These are phyloP conservation scores for Patagioenas fasciata DNA, from an alignment of 2,113 vertebrate genomes.

Conservation along the genomic window DNA sequence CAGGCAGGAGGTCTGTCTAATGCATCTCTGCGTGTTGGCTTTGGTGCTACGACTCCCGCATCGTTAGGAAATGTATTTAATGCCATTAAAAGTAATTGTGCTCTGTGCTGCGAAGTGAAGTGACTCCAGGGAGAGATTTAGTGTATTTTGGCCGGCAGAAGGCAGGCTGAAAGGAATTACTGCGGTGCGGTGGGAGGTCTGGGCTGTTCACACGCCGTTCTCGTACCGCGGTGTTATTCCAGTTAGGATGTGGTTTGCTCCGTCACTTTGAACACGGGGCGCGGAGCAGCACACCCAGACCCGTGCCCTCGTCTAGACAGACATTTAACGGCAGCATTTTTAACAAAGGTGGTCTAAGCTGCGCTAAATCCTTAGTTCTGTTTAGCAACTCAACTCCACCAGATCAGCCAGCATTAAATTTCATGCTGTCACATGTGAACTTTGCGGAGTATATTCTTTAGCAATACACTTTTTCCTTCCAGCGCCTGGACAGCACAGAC, in stretches of 20 bases:
- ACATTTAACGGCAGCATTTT: neutral
- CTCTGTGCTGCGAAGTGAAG: neutral
- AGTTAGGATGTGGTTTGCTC: neutral
- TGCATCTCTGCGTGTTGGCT: neutral
- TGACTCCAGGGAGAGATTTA: constrained; percentile 8
- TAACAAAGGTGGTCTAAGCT: constrained; percentile 11
- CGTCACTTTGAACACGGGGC: neutral
- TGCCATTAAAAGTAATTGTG: constrained; percentile 32
- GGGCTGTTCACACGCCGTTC: neutral
- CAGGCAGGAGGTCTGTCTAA: neutral
- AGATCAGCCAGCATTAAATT: neutral
- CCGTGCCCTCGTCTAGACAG: neutral
- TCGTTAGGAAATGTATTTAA: neutral
- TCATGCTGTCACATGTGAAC: neutral
- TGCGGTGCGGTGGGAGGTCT: constrained; percentile 31
- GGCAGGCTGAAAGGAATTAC: neutral
- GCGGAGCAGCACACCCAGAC: neutral
- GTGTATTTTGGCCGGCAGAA: neutral
- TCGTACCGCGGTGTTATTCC: neutral
- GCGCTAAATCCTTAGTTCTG: neutral
- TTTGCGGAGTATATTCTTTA: neutral
- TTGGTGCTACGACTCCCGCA: neutral
- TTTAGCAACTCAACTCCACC: neutral
- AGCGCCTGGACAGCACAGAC: neutral
- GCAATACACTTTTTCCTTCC: fast-evolving